Evolutionary conservation across 2,797 vertebrate species (phyloP).

Genomic region (Gymnoscopelus microlampas): DNA sequence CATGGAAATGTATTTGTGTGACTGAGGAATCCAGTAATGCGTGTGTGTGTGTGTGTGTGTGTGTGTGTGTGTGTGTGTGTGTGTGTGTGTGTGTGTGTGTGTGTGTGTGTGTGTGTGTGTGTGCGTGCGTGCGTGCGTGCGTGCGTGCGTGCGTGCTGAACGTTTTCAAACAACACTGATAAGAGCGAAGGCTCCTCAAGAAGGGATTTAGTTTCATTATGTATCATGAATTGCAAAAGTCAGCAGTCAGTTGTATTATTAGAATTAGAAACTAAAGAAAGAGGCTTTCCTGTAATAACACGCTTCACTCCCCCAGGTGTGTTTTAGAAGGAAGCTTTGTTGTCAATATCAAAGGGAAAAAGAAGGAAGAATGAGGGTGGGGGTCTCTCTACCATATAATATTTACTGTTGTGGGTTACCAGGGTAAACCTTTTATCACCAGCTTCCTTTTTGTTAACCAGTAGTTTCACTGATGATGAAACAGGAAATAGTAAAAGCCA

Average conservation of each 20-base stretch:
- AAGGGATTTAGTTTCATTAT: no score
- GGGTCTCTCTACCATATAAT: conserved; percentile 21
- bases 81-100: background rate
- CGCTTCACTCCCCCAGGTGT: conserved; percentile 25
- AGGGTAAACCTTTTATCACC: conserved; percentile 29
- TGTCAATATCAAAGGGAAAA: conserved; percentile 14
- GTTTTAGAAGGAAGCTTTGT: conserved; percentile 5
- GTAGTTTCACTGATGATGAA: conserved; percentile 14
- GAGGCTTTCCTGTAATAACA: conserved; percentile 33
- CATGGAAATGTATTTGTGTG: no score
- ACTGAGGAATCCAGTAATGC: no score
- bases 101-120: background rate
- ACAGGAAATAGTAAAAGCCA: conserved; percentile 39
- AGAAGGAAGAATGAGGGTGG: background rate
- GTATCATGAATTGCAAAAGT: no score
- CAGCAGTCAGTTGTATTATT: no score
- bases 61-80: conserved; percentile 3
- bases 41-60: background rate
- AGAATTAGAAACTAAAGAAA: background rate
- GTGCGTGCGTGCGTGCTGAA: no score
- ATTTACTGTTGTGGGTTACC: conserved; percentile 50
- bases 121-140: background rate
- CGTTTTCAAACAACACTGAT: no score
- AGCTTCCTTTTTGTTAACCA: conserved; percentile 30
- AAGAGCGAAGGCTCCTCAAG: no score